phyloP scores from a whole-genome alignment of 2,113 vertebrate species.

The Brachypteracias leptosomus region DNA sequence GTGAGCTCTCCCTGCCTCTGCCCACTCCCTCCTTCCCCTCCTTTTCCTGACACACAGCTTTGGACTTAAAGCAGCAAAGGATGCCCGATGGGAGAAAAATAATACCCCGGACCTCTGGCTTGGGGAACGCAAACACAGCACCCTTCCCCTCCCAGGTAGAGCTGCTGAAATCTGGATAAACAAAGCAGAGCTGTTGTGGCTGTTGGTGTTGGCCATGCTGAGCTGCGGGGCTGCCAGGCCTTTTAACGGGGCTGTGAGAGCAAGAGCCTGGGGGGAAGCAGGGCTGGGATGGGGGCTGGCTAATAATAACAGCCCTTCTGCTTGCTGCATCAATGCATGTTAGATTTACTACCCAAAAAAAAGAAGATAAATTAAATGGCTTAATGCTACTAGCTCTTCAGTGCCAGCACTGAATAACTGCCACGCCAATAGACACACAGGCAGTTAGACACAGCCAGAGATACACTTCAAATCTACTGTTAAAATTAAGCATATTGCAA shows the following conservation, averaged over 20 bases:
- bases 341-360: not conserved
- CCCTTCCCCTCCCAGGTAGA: constrained; percentile 66
- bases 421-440: not conserved
- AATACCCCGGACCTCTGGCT: not conserved
- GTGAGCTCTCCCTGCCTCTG: not conserved
- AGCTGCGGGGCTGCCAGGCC: constrained; percentile 56
- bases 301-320: constrained; percentile 33
- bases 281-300: not conserved
- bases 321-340: not conserved
- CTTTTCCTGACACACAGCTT: not conserved
- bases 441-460: not conserved
- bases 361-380: not conserved
- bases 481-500: constrained; percentile 38
- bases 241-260: constrained; percentile 72
- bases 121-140: constrained; percentile 23
- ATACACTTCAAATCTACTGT: constrained; percentile 18
- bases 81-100: constrained; percentile 9
- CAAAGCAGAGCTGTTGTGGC: constrained; percentile 59
- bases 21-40: not conserved
- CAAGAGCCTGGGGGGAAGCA: constrained; percentile 39
- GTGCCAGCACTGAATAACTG: not conserved
- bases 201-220: constrained; percentile 75
- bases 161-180: constrained; percentile 73
- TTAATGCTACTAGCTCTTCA: not conserved
- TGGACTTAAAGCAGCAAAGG: constrained; percentile 44